Percentiles rank a stretch among this genome's conserved stretches.
Conservation (phyloP, 1,140 invertebrate species). For the Bombyx mandarina region DNA sequence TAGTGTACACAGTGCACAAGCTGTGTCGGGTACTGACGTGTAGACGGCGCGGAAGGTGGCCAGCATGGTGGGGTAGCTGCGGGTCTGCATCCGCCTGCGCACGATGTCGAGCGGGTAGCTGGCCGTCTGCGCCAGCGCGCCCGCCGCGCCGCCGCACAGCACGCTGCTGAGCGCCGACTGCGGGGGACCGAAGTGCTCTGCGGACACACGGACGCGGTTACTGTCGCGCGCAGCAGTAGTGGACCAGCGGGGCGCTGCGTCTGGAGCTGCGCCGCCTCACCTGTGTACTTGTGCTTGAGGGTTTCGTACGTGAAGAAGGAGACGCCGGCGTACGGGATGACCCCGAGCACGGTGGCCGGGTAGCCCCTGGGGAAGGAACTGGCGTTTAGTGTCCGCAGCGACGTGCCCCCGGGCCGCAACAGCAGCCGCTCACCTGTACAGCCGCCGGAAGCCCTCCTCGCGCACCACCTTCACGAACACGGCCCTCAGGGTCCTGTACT, state of each 20-base stretch:
- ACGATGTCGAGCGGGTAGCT: conserved; percentile 97
- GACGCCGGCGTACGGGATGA: conserved; percentile 96
- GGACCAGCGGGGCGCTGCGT: not conserved
- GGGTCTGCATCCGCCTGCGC: conserved; percentile 88
- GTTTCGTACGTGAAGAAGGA: conserved; percentile 99
- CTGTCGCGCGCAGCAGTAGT: not conserved
- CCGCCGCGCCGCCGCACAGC: conserved; percentile 91
- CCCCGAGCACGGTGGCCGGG: conserved; percentile 91
- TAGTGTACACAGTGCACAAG: too few species aligned
- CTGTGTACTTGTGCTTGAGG: conserved; percentile 85
- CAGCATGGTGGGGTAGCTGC: conserved; percentile 75
- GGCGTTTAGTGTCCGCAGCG: not conserved
- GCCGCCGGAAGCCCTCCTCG: conserved; percentile 83
- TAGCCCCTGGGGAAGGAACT: conserved; percentile 75
- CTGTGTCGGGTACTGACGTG: conserved; percentile 71
- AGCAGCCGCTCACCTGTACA: conserved; percentile 74
- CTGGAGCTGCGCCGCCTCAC: conserved; percentile 60
- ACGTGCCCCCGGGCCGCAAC: not conserved
- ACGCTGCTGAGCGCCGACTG: conserved; percentile 76
- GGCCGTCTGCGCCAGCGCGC: conserved; percentile 93
- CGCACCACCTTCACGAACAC: conserved; percentile 88
- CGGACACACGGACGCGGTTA: not conserved
- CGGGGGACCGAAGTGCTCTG: conserved; percentile 46
- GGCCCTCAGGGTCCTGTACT: conserved; percentile 71
- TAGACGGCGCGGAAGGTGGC: conserved; percentile 76